Evolutionary conservation across 2,113 vertebrate species (phyloP).

Genomic region (Centropus bengalensis): DNA sequence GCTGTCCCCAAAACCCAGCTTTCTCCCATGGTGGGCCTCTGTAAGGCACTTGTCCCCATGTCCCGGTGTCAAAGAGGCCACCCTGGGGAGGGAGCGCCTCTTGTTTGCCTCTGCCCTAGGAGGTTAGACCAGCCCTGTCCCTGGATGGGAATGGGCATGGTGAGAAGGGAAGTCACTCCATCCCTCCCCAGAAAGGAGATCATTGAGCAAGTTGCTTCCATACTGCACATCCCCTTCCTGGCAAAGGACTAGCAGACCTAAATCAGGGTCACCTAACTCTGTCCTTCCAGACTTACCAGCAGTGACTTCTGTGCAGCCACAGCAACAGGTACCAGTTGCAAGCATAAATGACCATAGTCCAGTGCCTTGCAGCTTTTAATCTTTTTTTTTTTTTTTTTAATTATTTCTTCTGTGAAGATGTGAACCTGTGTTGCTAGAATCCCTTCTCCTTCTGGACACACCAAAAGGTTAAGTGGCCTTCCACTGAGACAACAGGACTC

Average conservation of each 20-base stretch:
- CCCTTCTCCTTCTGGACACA: neutral
- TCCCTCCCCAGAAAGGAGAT: neutral
- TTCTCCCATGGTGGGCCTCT: accelerated
- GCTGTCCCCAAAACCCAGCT: neutral
- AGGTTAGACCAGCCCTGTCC: neutral
- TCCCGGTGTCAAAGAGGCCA: accelerated
- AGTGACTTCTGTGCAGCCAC: neutral
- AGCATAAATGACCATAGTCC: neutral
- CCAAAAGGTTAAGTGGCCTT: constrained; percentile 31
- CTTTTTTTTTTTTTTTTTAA: neutral
- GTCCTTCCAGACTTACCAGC: neutral
- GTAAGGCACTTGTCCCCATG: neutral
- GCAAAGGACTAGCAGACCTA: neutral
- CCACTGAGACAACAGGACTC: constrained; percentile 16
- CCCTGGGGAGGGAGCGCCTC: neutral
- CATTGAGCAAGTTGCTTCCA: neutral
- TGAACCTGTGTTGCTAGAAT: neutral
- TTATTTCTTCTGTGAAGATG: neutral
- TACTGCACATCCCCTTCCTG: neutral
- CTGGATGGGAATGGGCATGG: accelerated
- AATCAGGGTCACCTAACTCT: neutral
- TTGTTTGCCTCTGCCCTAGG: neutral
- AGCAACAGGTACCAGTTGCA: neutral
- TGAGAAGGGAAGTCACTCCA: neutral
- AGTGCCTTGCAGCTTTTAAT: neutral